Evolutionary conservation across 2,113 vertebrate species (phyloP), one percentile per base, ranked within the genome.

Genomic region (Pachypanchax playfairii): DNA sequence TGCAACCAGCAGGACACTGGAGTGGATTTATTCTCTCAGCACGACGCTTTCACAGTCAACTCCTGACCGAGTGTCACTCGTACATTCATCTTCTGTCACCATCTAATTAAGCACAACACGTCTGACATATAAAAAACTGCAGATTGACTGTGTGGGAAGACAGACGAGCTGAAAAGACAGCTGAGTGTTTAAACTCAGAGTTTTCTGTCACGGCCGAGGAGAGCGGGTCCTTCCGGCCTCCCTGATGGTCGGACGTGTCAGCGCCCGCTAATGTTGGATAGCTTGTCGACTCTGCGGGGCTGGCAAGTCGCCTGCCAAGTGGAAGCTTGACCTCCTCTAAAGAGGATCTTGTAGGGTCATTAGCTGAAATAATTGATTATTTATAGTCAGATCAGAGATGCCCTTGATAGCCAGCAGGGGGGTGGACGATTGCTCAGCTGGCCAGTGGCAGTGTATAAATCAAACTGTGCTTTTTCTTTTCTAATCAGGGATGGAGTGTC

Each of bases 281-380:
- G 63, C 77, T 75, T 79, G 74, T 77, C 44, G 31, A 46, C 72
- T 75, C 65, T 5, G 56, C 57, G 29, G 75, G 54, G 64, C 58
- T 8, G 2, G 33, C n/a, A 53, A 18, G 46, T 47, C 24, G 55
- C 42, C 68, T 80, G 80, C 79, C 81, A 76, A 80, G 75, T 61
- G 49, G 50, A 56, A 48, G 68, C 64, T 67, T 68, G 78, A 78
- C 80, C 85, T 84, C 72, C 38, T 84, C 66, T 70, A 65, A 80
- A 82, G 74, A n/a, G 76, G 54, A 79, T 76, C 78, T 73, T 81
- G 79, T 85, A 41, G 80, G 83, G 80, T 86, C 85, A 84, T 86
- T 85, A 85, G 77, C 73, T 47, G 56, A 68, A 82, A 85, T 79
- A 84, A 85, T 80, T 83, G 76, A 87, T 88, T 86, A 83, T 73